Conservation (phyloP, 2,797 vertebrate species). For the Coregonus ussuriensis region DNA sequence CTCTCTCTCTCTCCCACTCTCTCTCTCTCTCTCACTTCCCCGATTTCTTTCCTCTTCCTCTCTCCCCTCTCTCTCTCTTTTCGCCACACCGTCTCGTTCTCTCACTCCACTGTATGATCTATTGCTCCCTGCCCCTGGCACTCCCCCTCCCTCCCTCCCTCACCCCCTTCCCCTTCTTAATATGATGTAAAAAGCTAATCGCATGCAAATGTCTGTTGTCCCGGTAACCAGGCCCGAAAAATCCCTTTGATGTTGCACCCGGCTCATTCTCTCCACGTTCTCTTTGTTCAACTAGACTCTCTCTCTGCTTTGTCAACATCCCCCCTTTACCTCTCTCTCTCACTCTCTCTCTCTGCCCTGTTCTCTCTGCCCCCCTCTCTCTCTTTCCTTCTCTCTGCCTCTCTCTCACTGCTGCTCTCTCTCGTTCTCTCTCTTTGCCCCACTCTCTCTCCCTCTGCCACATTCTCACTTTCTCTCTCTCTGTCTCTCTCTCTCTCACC, state of each 20-base stretch:
- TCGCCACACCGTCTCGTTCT: slow-evolving; percentile 45
- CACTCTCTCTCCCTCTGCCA: slow-evolving; percentile 61
- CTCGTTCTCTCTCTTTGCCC: slow-evolving; percentile 56
- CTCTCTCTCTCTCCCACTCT: slow-evolving; percentile 33
- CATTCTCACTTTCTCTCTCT: slow-evolving; percentile 62
- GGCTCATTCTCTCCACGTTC: slow-evolving; percentile 85
- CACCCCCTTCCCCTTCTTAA: slow-evolving; percentile 75
- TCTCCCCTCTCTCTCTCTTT: slow-evolving; percentile 31
- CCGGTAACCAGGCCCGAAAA: slow-evolving; percentile 85
- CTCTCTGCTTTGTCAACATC: slow-evolving; percentile 82
- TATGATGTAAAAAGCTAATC: slow-evolving; percentile 89
- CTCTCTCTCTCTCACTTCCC: slow-evolving; percentile 9
- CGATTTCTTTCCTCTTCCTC: slow-evolving; percentile 43
- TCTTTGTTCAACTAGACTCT: slow-evolving; percentile 80
- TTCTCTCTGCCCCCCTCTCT: slow-evolving; percentile 34
- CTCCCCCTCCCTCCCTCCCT: slow-evolving; percentile 47
- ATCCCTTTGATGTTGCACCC: slow-evolving; percentile 87
- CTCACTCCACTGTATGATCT: slow-evolving; percentile 15
- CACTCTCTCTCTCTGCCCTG: slow-evolving; percentile 31
- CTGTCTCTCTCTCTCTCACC: slow-evolving; percentile 50
- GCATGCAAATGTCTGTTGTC: slow-evolving; percentile 89
- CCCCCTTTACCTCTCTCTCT: slow-evolving; percentile 61
- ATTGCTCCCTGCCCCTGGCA: slow-evolving; percentile 26
- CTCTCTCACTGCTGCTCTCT: slow-evolving; percentile 49
- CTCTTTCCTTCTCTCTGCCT: slow-evolving; percentile 58